Evolutionary conservation across 1,140 invertebrate species (phyloP).

Genomic region (Muscidifurax raptorellus): DNA sequence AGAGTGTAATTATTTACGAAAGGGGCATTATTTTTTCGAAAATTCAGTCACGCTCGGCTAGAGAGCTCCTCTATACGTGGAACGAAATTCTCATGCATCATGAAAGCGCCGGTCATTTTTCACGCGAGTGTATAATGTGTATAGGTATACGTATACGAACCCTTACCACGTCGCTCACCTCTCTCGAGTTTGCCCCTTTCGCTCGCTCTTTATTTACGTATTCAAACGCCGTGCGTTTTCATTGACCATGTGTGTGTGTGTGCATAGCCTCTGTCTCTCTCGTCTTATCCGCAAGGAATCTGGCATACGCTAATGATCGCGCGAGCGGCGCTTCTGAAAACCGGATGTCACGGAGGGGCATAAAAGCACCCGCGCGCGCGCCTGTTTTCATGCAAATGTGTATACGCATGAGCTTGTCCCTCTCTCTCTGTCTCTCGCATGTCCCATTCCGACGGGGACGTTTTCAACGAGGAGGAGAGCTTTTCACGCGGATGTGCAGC

Average conservation of each 20-base stretch:
- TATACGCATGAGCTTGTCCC: constrained; percentile 1
- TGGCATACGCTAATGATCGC: constrained; percentile 57
- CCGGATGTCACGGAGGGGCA: constrained; percentile 57
- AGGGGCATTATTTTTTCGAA: constrained; percentile 38
- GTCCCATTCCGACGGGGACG: constrained; percentile 15
- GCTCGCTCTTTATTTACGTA: constrained; percentile 31
- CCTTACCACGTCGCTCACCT: neutral
- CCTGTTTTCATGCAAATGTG: constrained; percentile 58
- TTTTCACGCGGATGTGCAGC: constrained; percentile 43
- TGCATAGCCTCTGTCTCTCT: constrained; percentile 31
- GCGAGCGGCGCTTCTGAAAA: constrained; percentile 54
- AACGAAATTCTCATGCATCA: constrained; percentile 46
- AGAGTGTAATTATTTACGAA: constrained; percentile 29
- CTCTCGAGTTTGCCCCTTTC: constrained; percentile 1
- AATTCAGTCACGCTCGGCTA: constrained; percentile 46
- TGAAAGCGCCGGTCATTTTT: constrained; percentile 45
- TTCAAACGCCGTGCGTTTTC: constrained; percentile 49
- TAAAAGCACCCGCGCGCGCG: constrained; percentile 36
- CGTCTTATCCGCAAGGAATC: constrained; percentile 56
- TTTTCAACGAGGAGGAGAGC: constrained; percentile 35
- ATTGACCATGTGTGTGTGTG: constrained; percentile 24
- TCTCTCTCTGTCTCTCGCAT: constrained; percentile 21
- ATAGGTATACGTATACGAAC: neutral
- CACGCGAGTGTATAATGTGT: constrained; percentile 15
- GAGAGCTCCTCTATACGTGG: neutral